phyloP scores from a whole-genome alignment of 2,888 invertebrate species.

The Oscheius sp. region DNA sequence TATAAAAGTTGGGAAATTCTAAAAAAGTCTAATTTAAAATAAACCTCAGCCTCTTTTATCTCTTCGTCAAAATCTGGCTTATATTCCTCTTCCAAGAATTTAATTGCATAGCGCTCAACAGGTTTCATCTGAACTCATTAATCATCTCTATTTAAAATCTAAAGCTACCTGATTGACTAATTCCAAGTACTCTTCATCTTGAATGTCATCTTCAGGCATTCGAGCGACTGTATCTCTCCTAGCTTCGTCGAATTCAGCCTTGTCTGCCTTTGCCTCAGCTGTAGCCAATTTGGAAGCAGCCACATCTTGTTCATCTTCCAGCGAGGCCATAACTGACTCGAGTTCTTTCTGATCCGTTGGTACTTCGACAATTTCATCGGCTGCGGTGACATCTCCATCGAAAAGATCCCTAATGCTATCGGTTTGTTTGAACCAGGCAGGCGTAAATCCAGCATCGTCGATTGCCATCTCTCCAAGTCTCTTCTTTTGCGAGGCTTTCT shows the following conservation, averaged over 20 bases:
- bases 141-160: background rate
- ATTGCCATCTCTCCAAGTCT: slow-evolving; percentile 94
- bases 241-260: slow-evolving; percentile 53
- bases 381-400: slow-evolving; percentile 54
- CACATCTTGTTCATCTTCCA: slow-evolving; percentile 68
- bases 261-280: slow-evolving; percentile 58
- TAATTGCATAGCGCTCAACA: slow-evolving; percentile 93
- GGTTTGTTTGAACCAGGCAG: slow-evolving; percentile 84
- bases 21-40: background rate
- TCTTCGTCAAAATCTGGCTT: slow-evolving; percentile 84
- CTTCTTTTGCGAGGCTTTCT: slow-evolving; percentile 97
- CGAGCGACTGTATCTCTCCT: background rate
- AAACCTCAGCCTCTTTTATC: slow-evolving; percentile 84
- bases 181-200: slow-evolving; percentile 57
- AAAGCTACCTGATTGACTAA: slow-evolving; percentile 41
- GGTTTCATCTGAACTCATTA: slow-evolving; percentile 80
- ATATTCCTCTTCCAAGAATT: slow-evolving; percentile 87
- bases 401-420: slow-evolving; percentile 68
- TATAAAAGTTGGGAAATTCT: slow-evolving; percentile 14
- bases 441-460: slow-evolving; percentile 97
- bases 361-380: slow-evolving; percentile 45
- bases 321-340: slow-evolving; percentile 60
- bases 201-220: slow-evolving; percentile 39
- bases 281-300: slow-evolving; percentile 60
- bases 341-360: slow-evolving; percentile 56